Conservation (phyloP, 2,888 invertebrate genomes). For the Ceraclea dissimilis region DNA sequence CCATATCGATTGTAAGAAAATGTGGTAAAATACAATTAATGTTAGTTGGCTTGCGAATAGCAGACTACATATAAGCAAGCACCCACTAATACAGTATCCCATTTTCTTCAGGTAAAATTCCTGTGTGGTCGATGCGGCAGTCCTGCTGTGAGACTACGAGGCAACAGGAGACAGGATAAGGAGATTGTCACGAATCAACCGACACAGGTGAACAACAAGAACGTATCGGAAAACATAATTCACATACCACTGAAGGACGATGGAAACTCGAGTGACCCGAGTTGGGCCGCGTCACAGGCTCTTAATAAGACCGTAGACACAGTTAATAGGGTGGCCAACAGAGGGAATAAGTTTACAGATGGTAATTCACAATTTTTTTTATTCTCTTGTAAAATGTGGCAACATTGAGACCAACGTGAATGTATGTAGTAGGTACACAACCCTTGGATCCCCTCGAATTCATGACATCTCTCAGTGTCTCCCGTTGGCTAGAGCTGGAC, state of each 20-base stretch:
- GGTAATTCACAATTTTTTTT: conserved; percentile 31
- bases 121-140: conserved; percentile 67
- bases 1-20: no score
- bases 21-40: no score
- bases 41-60: no score
- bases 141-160: conserved; percentile 59
- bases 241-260: conserved; percentile 16
- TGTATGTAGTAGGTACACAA: no score
- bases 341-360: conserved; percentile 67
- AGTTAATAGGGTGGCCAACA: conserved; percentile 48
- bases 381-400: background rate
- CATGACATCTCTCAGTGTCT: no score
- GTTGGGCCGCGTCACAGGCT: conserved; percentile 27
- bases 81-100: no score
- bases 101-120: conserved; percentile 50
- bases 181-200: conserved; percentile 33
- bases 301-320: conserved; percentile 47
- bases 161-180: conserved; percentile 31
- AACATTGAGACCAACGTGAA: no score
- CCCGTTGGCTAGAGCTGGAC: no score
- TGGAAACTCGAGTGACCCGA: background rate
- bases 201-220: background rate
- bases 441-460: no score
- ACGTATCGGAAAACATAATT: background rate
- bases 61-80: no score